Conservation (phyloP, 2,113 vertebrate genomes). For the Triplophysa siluroides region DNA sequence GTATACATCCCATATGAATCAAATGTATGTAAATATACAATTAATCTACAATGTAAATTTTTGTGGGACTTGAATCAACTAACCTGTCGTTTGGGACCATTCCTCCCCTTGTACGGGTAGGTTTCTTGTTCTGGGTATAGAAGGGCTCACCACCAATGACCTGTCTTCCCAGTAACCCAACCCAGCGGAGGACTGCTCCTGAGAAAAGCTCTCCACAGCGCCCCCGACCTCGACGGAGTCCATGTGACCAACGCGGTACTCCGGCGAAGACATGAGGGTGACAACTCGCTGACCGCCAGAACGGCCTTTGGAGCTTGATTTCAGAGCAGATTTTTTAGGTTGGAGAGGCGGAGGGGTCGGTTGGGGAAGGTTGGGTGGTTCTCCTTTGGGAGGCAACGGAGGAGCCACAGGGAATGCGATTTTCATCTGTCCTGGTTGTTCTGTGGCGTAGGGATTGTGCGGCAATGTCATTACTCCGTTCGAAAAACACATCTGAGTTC, state of each 20-base stretch:
- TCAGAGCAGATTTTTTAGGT: conserved; percentile 49
- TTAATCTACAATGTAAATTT: too few species aligned
- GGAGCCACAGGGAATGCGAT: neutral
- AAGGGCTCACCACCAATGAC: conserved; percentile 9
- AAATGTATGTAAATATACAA: too few species aligned
- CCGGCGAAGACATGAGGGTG: conserved; percentile 43
- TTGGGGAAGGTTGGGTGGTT: neutral
- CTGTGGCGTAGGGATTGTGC: conserved; percentile 63
- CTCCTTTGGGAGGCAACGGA: conserved; percentile 6
- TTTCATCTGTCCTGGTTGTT: conserved; percentile 2
- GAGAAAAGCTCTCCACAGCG: conserved; percentile 1
- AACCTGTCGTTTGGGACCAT: conserved; percentile 46
- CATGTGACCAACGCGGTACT: conserved; percentile 40
- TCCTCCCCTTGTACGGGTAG: conserved; percentile 1
- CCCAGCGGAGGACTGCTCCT: conserved; percentile 27
- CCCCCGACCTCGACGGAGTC: conserved; percentile 27
- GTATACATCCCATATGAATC: too few species aligned
- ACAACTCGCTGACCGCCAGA: conserved; percentile 33
- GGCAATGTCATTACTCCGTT: conserved; percentile 53
- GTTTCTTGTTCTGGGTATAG: neutral
- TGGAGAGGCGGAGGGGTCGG: conserved; percentile 25
- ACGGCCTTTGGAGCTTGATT: conserved; percentile 31
- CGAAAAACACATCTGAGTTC: neutral
- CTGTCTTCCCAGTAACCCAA: conserved; percentile 27
- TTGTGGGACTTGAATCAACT: conserved; percentile 4